A percentile compares a stretch with the other conserved stretches of the same genome.
Conservation (phyloP, 2,113 vertebrate genomes). For the Mugil cephalus region DNA sequence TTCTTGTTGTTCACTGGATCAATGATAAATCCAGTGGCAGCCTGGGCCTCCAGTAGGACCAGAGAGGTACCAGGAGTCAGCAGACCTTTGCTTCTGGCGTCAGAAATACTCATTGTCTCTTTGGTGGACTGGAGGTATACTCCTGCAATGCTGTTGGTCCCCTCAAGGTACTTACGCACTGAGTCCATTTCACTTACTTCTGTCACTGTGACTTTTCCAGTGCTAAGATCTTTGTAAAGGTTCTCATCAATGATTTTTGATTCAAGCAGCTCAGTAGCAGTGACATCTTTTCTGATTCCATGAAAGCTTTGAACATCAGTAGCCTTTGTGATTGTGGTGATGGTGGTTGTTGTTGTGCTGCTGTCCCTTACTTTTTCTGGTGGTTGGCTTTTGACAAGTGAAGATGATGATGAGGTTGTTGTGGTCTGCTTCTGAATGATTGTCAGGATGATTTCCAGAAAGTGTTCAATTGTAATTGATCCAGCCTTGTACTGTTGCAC, state of each 20-base stretch:
- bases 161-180: conserved; percentile 85
- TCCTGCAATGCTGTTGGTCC: conserved; percentile 91
- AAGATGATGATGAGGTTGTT: conserved; percentile 38
- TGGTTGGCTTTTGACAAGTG: conserved; percentile 59
- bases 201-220: conserved; percentile 80
- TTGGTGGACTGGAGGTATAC: conserved; percentile 89
- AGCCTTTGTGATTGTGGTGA: conserved; percentile 43
- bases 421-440: conserved; percentile 83
- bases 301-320: conserved; percentile 73
- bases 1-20: conserved; percentile 92
- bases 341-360: conserved; percentile 69
- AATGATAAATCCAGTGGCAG: conserved; percentile 91
- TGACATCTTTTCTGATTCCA: conserved; percentile 81
- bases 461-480: conserved; percentile 71
- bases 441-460: conserved; percentile 72
- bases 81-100: conserved; percentile 91
- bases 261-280: conserved; percentile 85
- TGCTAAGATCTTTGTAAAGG: conserved; percentile 82
- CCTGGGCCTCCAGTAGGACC: conserved; percentile 91
- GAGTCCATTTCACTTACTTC: conserved; percentile 69
- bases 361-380: conserved; percentile 74
- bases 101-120: conserved; percentile 88
- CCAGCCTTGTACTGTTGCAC: conserved; percentile 79
- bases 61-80: conserved; percentile 89
- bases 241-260: conserved; percentile 86